Evolutionary conservation across 53 echinoderm and acorn worm genomes (phyloP), one percentile per base, ranked within the genome.

Genomic region (Holothuria scabra): DNA sequence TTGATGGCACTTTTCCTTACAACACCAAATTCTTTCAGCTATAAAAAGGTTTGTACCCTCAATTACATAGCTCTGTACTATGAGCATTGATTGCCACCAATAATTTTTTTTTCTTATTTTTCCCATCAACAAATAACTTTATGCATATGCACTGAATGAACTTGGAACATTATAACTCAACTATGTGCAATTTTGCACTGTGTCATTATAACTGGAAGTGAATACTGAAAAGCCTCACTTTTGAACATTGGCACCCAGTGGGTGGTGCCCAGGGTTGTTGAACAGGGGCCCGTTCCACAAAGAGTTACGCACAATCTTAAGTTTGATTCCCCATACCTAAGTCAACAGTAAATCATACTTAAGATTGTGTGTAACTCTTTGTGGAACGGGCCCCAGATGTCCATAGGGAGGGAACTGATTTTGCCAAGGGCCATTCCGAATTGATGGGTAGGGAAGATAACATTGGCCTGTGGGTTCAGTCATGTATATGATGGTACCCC

Each of bases 401-500:
- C 29, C 29, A 30, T 67, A 29, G 16, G 33, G 8, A 29, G 67
- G 67, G 10, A 35, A 12, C 13, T 32, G 33, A 8, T 34, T 34
- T 34, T 67, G 13, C 67, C 67, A 67, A 10, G 67, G 33, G 37
- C 33, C 32, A 34, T 14, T 21, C 34, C 33, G n/a, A 29, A 21
- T 28, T 32, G 37, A 32, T 19, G 11, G 20, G 33, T 19, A 12
- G 21, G 11, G 6, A 21, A 32, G 33, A 30, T 10, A 28, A 21
- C 67, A 67, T 37, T 34, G 34, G 24, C 48, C 41, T 74, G 74
- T 74, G 55, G n/a, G 48, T 74, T 23, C 25, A 74, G 22, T 5
- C 25, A 48, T 48, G 14, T 10, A 28, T 46, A 49, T 16, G 66
- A 28, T 33, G 83, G 83, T 65, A 34, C 66, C 23, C 83, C 65